Conservation (phyloP, 2,888 invertebrate genomes). For the Portevinia maculata region DNA sequence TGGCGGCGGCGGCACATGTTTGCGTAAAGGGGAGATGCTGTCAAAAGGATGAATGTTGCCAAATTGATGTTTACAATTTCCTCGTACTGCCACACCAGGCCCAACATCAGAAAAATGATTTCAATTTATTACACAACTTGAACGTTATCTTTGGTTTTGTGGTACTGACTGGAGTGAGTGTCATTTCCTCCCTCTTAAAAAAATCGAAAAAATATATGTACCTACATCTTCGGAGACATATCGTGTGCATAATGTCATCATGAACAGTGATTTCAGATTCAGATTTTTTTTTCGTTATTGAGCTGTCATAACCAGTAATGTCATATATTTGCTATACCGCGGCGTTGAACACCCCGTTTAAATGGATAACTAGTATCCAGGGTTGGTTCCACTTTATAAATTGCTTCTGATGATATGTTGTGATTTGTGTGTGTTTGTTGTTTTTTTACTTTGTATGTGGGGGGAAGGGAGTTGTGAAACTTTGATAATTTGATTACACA, state of each 20-base stretch:
- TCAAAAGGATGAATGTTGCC: slow-evolving; percentile 57
- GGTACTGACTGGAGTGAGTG: slow-evolving; percentile 20
- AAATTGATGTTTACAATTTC: slow-evolving; percentile 75
- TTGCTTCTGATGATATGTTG: slow-evolving; percentile 39
- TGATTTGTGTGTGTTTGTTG: slow-evolving; percentile 16
- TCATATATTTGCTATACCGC: slow-evolving; percentile 45
- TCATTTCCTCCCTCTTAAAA: slow-evolving; percentile 52
- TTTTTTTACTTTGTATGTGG: slow-evolving; percentile 19
- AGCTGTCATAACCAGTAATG: slow-evolving; percentile 72
- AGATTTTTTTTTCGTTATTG: slow-evolving; percentile 55
- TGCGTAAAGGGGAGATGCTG: slow-evolving; percentile 13
- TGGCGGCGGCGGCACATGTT: slow-evolving; percentile 19
- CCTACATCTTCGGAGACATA: slow-evolving; percentile 68
- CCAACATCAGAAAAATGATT: slow-evolving; percentile 47
- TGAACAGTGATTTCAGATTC: slow-evolving; percentile 57
- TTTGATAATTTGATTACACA: slow-evolving; percentile 69
- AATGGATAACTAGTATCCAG: slow-evolving; percentile 49
- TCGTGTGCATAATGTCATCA: slow-evolving; percentile 72
- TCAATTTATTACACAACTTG: slow-evolving; percentile 73
- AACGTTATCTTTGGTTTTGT: slow-evolving; percentile 66
- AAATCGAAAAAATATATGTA: slow-evolving; percentile 46
- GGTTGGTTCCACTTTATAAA: slow-evolving; percentile 13
- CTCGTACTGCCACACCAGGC: slow-evolving; percentile 36
- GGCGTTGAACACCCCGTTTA: slow-evolving; percentile 50
- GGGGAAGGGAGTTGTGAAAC: not conserved